Conservation (phyloP, 2,888 invertebrate species). For the Epinotia nisella region DNA sequence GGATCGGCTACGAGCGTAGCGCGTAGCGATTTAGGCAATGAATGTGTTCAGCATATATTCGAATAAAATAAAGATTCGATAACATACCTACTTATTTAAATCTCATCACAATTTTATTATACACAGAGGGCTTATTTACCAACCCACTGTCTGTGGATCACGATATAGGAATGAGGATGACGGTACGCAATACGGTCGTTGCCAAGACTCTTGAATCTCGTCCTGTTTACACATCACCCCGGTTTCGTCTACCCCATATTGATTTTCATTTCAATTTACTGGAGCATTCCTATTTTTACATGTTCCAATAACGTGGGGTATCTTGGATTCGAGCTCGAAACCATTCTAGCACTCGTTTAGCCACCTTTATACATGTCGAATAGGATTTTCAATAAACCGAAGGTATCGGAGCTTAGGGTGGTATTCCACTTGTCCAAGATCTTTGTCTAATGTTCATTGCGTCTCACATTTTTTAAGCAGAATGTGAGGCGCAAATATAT, state of each 20-base stretch:
- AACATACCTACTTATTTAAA: neutral
- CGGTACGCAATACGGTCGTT: neutral
- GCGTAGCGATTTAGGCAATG: no score
- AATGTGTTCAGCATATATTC: no score
- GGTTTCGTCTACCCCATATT: conserved; percentile 15
- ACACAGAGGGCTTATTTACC: neutral
- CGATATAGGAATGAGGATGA: neutral
- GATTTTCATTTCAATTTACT: conserved; percentile 40
- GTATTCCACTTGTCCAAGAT: no score
- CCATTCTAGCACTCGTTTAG: conserved; percentile 12
- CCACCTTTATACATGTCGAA: conserved; percentile 5
- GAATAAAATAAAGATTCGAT: neutral
- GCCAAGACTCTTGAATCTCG: conserved; percentile 12
- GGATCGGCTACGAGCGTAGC: no score
- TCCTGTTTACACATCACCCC: conserved; percentile 23
- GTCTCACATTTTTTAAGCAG: no score
- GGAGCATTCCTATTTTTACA: conserved; percentile 31
- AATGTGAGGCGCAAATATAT: no score
- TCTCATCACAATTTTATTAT: neutral
- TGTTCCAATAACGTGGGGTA: conserved; percentile 32
- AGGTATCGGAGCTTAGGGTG: neutral
- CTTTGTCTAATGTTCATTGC: no score
- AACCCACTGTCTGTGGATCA: neutral
- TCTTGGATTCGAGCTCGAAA: conserved; percentile 16
- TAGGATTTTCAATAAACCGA: conserved; percentile 6